These are phyloP conservation scores for Apodemus speciosus DNA, from an alignment of 2,113 vertebrate species.

Conservation along the genomic window DNA sequence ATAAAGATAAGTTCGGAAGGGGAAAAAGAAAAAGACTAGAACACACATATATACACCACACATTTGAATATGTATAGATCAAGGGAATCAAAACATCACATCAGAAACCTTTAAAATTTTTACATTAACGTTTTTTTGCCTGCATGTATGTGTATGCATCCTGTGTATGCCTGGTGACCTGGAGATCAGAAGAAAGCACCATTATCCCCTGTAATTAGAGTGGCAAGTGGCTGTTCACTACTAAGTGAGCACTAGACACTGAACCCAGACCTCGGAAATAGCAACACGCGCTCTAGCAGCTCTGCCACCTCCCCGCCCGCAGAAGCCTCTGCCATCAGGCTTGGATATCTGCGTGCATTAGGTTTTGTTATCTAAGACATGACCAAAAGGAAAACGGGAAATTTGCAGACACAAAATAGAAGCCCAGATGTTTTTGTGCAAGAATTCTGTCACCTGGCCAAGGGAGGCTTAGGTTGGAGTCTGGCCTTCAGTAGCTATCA, in stretches of 20 bases:
- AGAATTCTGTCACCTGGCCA: background rate
- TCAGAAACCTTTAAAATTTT: background rate
- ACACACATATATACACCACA: background rate
- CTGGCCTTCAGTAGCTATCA: background rate
- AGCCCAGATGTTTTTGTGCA: background rate
- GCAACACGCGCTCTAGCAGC: too few species aligned
- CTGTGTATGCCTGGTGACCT: background rate
- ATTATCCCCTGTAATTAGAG: too few species aligned
- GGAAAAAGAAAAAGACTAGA: background rate
- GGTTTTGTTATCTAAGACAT: background rate
- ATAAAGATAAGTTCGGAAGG: background rate
- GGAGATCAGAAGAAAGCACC: background rate
- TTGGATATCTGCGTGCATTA: background rate
- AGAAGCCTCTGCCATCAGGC: background rate
- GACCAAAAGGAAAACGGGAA: background rate
- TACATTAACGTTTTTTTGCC: background rate
- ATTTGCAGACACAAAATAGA: background rate
- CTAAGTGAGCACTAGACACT: background rate
- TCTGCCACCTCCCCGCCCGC: background rate
- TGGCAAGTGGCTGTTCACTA: background rate
- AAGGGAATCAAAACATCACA: conserved; percentile 14
- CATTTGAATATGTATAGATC: background rate
- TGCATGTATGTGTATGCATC: background rate
- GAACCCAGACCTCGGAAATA: background rate
- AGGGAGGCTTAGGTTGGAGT: background rate